These are phyloP conservation scores for Osedax fenrisi DNA, from an alignment of 2,888 invertebrate species.

Conservation along the genomic window DNA sequence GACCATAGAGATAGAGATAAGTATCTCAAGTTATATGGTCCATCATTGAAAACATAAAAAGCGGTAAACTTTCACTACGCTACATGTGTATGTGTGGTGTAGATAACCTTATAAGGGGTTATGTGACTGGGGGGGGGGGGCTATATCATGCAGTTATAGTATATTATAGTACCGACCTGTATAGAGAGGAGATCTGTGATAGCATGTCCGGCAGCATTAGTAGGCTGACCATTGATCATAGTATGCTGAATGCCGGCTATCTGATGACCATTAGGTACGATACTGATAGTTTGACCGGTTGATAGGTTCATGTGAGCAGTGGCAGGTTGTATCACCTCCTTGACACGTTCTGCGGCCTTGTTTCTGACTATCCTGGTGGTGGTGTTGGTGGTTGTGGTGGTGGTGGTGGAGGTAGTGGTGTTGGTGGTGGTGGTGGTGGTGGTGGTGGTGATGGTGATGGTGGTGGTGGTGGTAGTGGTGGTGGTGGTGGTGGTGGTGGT, in stretches of 20 bases:
- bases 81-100: too few species aligned
- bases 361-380: conserved; percentile 75
- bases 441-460: not conserved
- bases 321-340: conserved; percentile 54
- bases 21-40: too few species aligned
- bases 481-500: not conserved
- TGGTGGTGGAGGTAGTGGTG: not conserved
- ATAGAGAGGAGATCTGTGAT: not conserved
- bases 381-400: not conserved
- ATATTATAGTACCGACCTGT: not conserved
- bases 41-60: too few species aligned
- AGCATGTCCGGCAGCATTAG: not conserved
- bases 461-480: not conserved
- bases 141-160: not conserved
- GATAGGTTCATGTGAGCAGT: too few species aligned
- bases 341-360: conserved; percentile 88
- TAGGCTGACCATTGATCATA: not conserved
- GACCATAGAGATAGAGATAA: too few species aligned
- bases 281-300: not conserved
- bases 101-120: too few species aligned
- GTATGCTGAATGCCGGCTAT: not conserved
- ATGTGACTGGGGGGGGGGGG: too few species aligned
- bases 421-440: not conserved
- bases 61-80: too few species aligned
- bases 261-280: not conserved